Evolutionary conservation across 2,888 invertebrate species (phyloP), one percentile per base, ranked within the genome.

Genomic region (Steinernema hermaphroditum): DNA sequence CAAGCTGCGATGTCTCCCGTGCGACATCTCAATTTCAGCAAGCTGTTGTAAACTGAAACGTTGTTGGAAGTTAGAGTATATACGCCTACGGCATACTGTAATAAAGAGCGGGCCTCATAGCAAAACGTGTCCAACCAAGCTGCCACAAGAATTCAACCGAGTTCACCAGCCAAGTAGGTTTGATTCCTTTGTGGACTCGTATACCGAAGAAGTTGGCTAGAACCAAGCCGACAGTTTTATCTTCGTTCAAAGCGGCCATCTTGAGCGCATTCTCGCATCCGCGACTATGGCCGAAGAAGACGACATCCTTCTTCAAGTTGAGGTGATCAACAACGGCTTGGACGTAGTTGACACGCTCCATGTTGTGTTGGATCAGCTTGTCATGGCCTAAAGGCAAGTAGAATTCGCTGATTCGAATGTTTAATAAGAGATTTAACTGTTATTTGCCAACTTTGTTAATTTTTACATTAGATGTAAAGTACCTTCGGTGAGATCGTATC

Each of bases 221-320:
- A 6, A 81, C 73, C 2, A 79, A 71, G 6, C 81, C 81, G 27
- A 73, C 69, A 41, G 71, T 74, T 69, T 77, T 68, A 12, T 57
- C 68, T 69, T 32, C 8, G 57, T 57, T 57, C 57, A 24, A 32
- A 8, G 75, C 76, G 0, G 73, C 77, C n/a, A 75, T 70, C 29
- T 72, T 71, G 22, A 79, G 72, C 0, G 80, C 80, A 72, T 80
- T 80, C 44, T 80, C 80, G 54, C 75, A 76, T 16, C 80, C 80
- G 50, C 80, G 50, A 73, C 75, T 76, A 46, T 79, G 78, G 0
- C 78, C 79, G 70, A 78, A 74, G 43, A 72, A 74, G 1, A 77
- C 62, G 1, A 78, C 46, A 57, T 77, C 16, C 68, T 57, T 72
- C 24, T 24, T 46, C 72, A 79, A 69, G 6, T 68, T 54, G 22